phyloP scores from a whole-genome alignment of 2,797 vertebrate species.

The Siniperca obscura region DNA sequence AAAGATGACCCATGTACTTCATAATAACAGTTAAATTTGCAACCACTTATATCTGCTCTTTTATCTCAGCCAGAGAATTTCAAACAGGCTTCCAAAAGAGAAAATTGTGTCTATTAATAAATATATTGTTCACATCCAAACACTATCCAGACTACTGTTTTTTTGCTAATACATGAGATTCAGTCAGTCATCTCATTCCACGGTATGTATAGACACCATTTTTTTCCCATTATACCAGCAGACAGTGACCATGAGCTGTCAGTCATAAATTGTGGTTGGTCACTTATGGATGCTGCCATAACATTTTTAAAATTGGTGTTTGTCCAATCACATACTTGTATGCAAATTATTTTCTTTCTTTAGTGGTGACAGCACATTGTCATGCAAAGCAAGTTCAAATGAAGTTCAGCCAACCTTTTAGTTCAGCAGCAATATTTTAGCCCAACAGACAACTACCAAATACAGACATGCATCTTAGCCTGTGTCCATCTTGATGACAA shows the following conservation, averaged over 20 bases:
- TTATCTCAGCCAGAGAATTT: conserved; percentile 3
- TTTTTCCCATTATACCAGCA: conserved; percentile 3
- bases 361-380: not conserved
- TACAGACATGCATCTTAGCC: conserved; percentile 26
- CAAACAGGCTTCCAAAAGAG: not conserved
- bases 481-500: conserved; percentile 29
- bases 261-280: conserved; percentile 21
- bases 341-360: conserved; percentile 48
- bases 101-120: not conserved
- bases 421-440: conserved; percentile 49
- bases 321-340: conserved; percentile 40
- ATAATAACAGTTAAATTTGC: conserved; percentile 22
- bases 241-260: conserved; percentile 40
- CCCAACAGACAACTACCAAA: conserved; percentile 22
- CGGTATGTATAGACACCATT: not conserved
- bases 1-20: conserved; percentile 26
- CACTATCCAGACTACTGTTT: not conserved
- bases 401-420: conserved; percentile 57
- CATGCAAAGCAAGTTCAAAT: conserved; percentile 47
- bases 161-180: not conserved
- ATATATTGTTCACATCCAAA: not conserved
- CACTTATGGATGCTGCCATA: conserved; percentile 20
- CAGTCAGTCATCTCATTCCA: conserved; percentile 1
- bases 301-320: conserved; percentile 36
- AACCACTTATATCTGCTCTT: conserved; percentile 12